Base-by-base conservation (phyloP, 2,888 invertebrate genomes). In the Glaucopsyche alexis region DNA sequence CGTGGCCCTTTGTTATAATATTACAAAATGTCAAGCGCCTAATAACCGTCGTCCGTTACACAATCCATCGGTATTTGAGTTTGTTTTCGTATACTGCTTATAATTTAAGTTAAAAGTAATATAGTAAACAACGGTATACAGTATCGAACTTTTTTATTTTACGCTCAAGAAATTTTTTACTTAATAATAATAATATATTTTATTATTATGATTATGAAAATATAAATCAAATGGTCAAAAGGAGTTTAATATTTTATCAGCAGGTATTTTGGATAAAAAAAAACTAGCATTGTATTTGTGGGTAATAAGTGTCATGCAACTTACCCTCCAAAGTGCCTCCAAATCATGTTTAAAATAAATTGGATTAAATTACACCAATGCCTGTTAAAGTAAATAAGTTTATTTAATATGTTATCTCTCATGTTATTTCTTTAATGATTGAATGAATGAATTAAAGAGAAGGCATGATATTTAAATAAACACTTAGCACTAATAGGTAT, bases 21-120 rank as follows among this genome's bases (percentile, higher is more conserved):
- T 14, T 42, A 29, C 60, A 60, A 60, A 60, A 60, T 66, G 40
- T 14, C 40, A 42, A 66, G 42, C 40, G 66, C 38, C 40, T n/a
- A 42, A 42, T n/a, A 66, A 66, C 66, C 66, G 66, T 16, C 42
- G 42, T 42, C 42, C 66, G 66, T 42, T 66, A 42, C 66, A 16
- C 66, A 9, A 66, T 66, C 13, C n/a, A 16, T 8, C 8, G 0
- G 2, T 38, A 14, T 38, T 65, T 13, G 64, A 9, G 11, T 40
- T 65, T n/a, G 14, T n/a, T 14, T 11, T 64, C 14, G 38, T 38
- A 14, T 64, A 38, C 38, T 14, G 14, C 11, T 19, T 4, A 19
- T 19, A 55, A 1, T 55, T 55, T 19, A n/a, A n/a, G n/a, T n/a
- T n/a, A n/a, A n/a, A n/a, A n/a, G n/a, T n/a, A n/a, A n/a, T n/a